A percentile compares a stretch with the other conserved stretches of the same genome.
These are phyloP conservation scores for Aspidiotus destructor DNA, from an alignment of 2,888 invertebrate species.

Conservation along the genomic window DNA sequence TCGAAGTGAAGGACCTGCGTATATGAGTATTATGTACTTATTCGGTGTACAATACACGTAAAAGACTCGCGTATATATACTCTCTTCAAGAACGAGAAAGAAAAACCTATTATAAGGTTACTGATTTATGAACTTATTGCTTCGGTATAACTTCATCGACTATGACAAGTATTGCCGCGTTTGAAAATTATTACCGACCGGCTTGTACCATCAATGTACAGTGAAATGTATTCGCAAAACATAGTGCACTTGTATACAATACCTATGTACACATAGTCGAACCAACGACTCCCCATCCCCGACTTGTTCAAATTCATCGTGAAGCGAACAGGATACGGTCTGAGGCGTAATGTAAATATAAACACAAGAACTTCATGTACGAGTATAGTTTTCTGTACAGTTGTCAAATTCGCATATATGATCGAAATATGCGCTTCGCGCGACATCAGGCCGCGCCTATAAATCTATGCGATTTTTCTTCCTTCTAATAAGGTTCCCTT, in stretches of 20 bases:
- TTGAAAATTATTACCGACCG: background rate
- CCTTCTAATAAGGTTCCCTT: background rate
- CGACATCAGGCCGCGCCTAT: background rate
- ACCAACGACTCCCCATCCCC: too few relatives aligned
- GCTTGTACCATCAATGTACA: background rate
- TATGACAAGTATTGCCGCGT: background rate
- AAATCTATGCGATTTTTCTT: background rate
- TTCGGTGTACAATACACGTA: too few relatives aligned
- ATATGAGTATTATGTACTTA: too few relatives aligned
- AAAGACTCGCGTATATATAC: too few relatives aligned
- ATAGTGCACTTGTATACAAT: background rate
- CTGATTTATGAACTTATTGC: constrained; percentile 2
- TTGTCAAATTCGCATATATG: constrained; percentile 1
- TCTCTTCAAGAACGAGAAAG: too few relatives aligned
- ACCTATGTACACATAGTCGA: background rate
- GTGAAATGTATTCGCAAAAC: background rate
- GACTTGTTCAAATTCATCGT: too few relatives aligned
- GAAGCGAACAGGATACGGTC: background rate
- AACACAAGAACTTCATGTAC: too few relatives aligned
- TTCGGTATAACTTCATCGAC: constrained; percentile 2
- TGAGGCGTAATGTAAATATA: background rate
- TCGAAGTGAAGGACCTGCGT: too few relatives aligned
- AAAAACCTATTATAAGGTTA: background rate
- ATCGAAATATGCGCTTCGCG: background rate
- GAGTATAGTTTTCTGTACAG: background rate